Evolutionary conservation across 2,113 vertebrate genomes (phyloP), one percentile per base, ranked within the genome.

Genomic region (Zosterops japonicus): DNA sequence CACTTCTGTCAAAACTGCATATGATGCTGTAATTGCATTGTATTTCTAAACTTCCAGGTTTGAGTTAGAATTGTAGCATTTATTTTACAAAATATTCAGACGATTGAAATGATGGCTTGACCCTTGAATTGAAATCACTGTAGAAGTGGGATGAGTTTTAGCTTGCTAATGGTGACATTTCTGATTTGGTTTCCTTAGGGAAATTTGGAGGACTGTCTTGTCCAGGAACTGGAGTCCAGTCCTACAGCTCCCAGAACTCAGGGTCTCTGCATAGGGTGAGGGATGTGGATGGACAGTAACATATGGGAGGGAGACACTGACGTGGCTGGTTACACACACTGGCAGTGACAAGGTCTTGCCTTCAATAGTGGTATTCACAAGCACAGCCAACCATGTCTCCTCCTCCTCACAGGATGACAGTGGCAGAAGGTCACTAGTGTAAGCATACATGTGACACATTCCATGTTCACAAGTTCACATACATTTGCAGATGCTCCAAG

Each of bases 401-500:
- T n/a, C 18, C 21, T 78, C 8, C 24, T 82, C 5, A 0, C 2
- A 8, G 24, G 16, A 56, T 70, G 47, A 28, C 14, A 28, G 35
- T 71, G 29, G 13, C 33, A 42, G 72, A 49, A 44, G 5, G 31
- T 77, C 33, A 12, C 21, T 67, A 24, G 19, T 27, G n/a, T 50
- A 46, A 65, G 31, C 21, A 22, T 14, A 18, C 1, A 0, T 0
- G 0, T 27, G 17, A 20, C 1, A 2, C 13, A 33, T 47, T 27
- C 2, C 11, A 8, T 6, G 8, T 44, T 82, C n/a, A 33, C 10
- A 47, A 44, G 18, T 42, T 44, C 4, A 7, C 1, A 2, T 8
- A 33, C 1, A 0, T 39, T 44, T 78, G 29, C 0, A 2, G 29
- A 33, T 86, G 33, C 21, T 23, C 6, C 9, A 27, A 17, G n/a